Percentiles rank a stretch among this genome's conserved stretches.
phyloP scores from a whole-genome alignment of 2,888 invertebrate genomes.

The Pandemis corylana region DNA sequence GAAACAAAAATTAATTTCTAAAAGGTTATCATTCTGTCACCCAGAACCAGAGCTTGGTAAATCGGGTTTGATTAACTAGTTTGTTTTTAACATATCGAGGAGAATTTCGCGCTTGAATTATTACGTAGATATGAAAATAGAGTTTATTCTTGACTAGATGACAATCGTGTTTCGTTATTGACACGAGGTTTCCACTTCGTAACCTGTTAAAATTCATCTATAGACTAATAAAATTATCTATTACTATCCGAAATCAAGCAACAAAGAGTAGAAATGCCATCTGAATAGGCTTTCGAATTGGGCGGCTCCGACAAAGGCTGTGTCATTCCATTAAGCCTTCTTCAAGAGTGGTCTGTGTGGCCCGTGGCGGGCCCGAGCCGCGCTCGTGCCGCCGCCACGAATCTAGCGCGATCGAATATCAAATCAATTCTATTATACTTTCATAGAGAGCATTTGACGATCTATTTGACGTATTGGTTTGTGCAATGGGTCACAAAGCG shows the following conservation, averaged over 20 bases:
- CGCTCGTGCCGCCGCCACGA: conserved; percentile 54
- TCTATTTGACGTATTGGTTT: conserved; percentile 41
- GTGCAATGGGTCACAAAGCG: conserved; percentile 36
- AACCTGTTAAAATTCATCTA: conserved; percentile 74
- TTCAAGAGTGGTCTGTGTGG: conserved; percentile 81
- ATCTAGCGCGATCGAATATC: conserved; percentile 75
- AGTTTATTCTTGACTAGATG: conserved; percentile 51
- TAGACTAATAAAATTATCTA: conserved; percentile 82
- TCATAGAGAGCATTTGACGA: conserved; percentile 41
- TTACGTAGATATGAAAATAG: conserved; percentile 41
- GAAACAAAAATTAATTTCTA: conserved; percentile 13
- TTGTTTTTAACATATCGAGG: conserved; percentile 53
- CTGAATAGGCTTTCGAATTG: conserved; percentile 85
- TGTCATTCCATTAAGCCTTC: conserved; percentile 85
- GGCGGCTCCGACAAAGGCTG: conserved; percentile 83
- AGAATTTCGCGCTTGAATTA: conserved; percentile 47
- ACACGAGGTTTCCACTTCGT: conserved; percentile 68
- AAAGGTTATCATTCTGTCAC: conserved; percentile 20
- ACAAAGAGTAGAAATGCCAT: conserved; percentile 84
- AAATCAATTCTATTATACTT: conserved; percentile 75
- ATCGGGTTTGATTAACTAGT: conserved; percentile 59
- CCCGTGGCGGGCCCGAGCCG: conserved; percentile 71
- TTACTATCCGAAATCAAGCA: conserved; percentile 83
- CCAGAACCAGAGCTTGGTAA: conserved; percentile 43
- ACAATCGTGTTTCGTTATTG: conserved; percentile 61